Evolutionary conservation across 2,113 vertebrate genomes (phyloP).

Genomic region (Actenoides hombroni): DNA sequence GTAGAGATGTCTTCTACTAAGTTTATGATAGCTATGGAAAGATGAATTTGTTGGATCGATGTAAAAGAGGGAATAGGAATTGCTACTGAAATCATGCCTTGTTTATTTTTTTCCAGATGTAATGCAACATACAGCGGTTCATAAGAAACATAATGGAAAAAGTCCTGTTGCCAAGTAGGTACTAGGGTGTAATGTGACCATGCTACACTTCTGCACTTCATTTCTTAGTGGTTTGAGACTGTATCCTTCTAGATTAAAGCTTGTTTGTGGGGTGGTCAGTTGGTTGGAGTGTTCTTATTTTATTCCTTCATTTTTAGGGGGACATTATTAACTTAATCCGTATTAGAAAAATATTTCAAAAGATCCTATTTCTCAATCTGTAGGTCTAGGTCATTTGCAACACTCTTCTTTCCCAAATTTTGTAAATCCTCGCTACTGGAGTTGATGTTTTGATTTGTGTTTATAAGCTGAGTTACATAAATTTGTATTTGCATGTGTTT

Average conservation of each 20-base stretch:
- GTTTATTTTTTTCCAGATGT: constrained; percentile 67
- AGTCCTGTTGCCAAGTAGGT: constrained; percentile 83
- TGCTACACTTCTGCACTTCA: background rate
- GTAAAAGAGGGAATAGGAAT: background rate
- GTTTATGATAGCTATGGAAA: background rate
- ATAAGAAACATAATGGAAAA: constrained; percentile 87
- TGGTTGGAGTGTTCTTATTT: background rate
- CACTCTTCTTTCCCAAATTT: background rate
- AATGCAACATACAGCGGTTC: constrained; percentile 79
- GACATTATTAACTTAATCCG: background rate
- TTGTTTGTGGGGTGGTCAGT: background rate
- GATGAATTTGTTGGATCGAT: background rate
- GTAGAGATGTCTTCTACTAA: background rate
- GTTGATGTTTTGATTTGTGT: background rate
- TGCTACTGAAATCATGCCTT: background rate
- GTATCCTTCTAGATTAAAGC: background rate
- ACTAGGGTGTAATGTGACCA: background rate
- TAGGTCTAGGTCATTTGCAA: background rate
- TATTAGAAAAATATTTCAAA: background rate
- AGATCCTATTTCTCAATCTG: background rate
- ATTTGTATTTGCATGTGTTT: background rate
- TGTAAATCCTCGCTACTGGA: background rate
- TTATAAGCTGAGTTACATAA: background rate
- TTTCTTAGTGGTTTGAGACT: background rate
- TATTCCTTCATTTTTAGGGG: background rate